phyloP scores from a whole-genome alignment of 2,797 vertebrate genomes.

The Pantherophis vulpinus region DNA sequence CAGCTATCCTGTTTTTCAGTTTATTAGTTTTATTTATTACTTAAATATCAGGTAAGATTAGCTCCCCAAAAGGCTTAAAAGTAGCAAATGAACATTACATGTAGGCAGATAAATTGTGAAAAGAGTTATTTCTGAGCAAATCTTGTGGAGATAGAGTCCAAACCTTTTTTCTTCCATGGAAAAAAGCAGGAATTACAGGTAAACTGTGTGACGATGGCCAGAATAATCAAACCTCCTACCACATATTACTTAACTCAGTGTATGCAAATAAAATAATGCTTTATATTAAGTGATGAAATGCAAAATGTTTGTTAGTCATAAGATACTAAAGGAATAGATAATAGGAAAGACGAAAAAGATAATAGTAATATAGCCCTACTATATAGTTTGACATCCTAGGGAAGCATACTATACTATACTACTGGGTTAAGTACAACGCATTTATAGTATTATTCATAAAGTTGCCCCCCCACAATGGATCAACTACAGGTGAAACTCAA shows the following conservation, averaged over 20 bases:
- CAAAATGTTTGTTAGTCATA: conserved; percentile 25
- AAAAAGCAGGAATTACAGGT: neutral
- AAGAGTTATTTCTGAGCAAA: neutral
- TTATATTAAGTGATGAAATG: conserved; percentile 5
- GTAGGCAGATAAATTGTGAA: neutral
- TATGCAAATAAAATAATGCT: neutral
- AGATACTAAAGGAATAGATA: too few relatives aligned
- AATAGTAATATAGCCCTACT: too few relatives aligned
- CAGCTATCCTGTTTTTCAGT: neutral
- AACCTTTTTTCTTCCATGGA: neutral
- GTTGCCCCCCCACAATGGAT: neutral
- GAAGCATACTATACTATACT: neutral
- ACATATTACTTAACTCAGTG: neutral
- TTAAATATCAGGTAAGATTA: neutral
- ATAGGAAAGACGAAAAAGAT: too few relatives aligned
- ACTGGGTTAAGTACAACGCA: neutral
- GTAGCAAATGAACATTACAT: neutral
- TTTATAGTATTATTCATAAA: neutral
- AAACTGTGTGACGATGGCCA: neutral
- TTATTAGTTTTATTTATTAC: neutral
- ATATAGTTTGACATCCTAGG: too few relatives aligned
- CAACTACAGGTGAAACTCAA: neutral
- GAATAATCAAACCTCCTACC: neutral
- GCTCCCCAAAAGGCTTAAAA: neutral
- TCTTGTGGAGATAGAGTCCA: neutral